A percentile compares a stretch with the other conserved stretches of the same genome.
phyloP scores from a whole-genome alignment of 2,113 vertebrate species.

The Gambusia holbrooki region DNA sequence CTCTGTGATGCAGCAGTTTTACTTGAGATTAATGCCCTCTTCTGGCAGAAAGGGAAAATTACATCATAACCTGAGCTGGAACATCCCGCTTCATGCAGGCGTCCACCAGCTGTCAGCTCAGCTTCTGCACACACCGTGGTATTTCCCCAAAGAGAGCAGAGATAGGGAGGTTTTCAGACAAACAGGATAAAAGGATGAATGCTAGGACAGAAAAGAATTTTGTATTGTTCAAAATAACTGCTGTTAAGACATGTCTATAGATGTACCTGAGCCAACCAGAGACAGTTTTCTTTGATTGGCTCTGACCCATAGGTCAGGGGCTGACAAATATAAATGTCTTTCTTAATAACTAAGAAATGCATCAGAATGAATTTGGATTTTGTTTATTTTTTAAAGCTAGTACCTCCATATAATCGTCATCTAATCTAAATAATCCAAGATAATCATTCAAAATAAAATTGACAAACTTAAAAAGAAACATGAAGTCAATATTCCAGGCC shows the following conservation, averaged over 20 bases:
- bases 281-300: not conserved
- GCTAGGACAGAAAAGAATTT: slow-evolving; percentile 4
- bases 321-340: not conserved
- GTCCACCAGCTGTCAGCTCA: slow-evolving; percentile 43
- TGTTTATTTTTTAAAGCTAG: not conserved
- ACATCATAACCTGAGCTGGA: slow-evolving; percentile 21
- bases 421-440: no score
- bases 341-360: not conserved
- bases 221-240: slow-evolving; percentile 9
- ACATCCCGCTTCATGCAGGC: slow-evolving; percentile 13
- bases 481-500: no score
- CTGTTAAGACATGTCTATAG: not conserved
- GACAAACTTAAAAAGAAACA: no score
- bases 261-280: no score
- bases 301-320: not conserved
- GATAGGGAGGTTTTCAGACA: slow-evolving; percentile 6
- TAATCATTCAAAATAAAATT: no score
- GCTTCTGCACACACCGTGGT: slow-evolving; percentile 39
- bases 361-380: not conserved
- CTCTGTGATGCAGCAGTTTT: slow-evolving; percentile 54
- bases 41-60: slow-evolving; percentile 40
- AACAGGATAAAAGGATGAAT: slow-evolving; percentile 4
- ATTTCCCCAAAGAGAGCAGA: slow-evolving; percentile 50
- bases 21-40: slow-evolving; percentile 47
- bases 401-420: not conserved